Evolutionary conservation across 2,113 vertebrate genomes (phyloP).

Genomic region (Cheirogaleus medius): DNA sequence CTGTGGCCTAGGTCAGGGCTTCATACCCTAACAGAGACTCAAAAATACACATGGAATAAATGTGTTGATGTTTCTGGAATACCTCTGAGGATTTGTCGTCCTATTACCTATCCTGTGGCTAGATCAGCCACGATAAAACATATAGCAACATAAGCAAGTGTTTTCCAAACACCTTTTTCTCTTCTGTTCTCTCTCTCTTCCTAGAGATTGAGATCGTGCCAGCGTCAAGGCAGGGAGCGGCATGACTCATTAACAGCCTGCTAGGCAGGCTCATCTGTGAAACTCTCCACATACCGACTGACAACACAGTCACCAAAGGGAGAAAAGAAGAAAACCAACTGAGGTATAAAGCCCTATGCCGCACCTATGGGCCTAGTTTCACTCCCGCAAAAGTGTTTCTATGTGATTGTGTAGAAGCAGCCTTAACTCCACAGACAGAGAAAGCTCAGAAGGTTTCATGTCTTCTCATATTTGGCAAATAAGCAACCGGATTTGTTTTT

Average conservation of each 20-base stretch:
- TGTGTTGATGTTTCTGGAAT: not conserved
- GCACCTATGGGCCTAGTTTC: not conserved
- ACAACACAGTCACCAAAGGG: not conserved
- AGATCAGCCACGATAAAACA: not conserved
- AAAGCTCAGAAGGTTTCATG: not conserved
- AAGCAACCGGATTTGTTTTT: not conserved
- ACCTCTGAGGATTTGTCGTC: not conserved
- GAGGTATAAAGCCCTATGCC: not conserved
- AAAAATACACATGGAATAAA: not conserved
- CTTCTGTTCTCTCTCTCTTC: not conserved
- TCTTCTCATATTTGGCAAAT: not conserved
- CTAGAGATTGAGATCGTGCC: not conserved
- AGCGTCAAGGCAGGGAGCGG: not conserved
- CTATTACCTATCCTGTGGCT: not conserved
- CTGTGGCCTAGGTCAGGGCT: no score
- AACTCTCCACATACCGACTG: not conserved
- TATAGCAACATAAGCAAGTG: constrained; percentile 7
- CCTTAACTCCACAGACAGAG: not conserved
- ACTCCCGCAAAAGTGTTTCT: not conserved
- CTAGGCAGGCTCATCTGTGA: not conserved
- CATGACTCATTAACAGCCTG: constrained; percentile 23
- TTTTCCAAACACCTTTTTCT: constrained; percentile 34
- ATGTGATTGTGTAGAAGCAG: fast-evolving
- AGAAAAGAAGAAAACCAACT: not conserved
- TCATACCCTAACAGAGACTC: not conserved